Conservation (phyloP, 2,888 invertebrate species). For the Epistrophe eligans region DNA sequence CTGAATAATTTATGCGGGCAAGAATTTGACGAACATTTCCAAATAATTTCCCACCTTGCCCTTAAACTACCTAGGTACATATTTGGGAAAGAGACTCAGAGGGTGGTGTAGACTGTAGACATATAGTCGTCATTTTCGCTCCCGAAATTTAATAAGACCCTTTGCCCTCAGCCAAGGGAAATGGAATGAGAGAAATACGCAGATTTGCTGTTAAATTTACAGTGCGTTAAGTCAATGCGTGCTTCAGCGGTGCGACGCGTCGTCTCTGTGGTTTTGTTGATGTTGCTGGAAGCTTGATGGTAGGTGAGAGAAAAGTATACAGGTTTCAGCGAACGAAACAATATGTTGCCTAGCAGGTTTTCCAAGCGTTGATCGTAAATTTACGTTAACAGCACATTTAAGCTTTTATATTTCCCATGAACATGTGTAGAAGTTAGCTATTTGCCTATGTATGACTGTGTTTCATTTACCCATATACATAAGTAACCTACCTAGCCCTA, state of each 20-base stretch:
- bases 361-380: neutral
- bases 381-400: neutral
- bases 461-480: neutral
- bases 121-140: neutral
- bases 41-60: neutral
- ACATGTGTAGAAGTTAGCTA: neutral
- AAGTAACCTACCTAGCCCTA: neutral
- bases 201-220: neutral
- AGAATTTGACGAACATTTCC: constrained; percentile 27
- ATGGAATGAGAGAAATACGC: neutral
- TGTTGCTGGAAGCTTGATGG: neutral
- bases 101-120: neutral
- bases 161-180: neutral
- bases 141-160: neutral
- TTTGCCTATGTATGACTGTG: neutral
- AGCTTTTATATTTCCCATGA: neutral
- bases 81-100: neutral
- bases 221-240: neutral
- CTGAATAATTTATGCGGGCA: constrained; percentile 61
- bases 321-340: neutral
- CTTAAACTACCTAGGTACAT: neutral
- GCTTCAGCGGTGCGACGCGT: neutral
- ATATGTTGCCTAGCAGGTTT: neutral
- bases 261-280: neutral
- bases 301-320: neutral